Evolutionary conservation across 2,797 vertebrate genomes (phyloP), one percentile per base, ranked within the genome.

Genomic region (Antrozous pallidus): DNA sequence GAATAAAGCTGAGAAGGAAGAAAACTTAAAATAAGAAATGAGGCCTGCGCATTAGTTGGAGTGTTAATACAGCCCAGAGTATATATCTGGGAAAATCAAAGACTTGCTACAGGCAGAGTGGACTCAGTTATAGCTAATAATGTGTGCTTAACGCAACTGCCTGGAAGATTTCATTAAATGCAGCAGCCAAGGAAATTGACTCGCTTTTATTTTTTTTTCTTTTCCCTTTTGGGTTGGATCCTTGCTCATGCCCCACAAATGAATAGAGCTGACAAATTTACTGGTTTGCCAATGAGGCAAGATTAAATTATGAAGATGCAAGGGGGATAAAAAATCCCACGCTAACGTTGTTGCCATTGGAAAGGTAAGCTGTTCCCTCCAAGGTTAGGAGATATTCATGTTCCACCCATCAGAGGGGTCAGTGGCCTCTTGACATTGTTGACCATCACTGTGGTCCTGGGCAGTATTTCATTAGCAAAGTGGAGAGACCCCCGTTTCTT

Each of bases 141-240:
- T 36, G 11, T 93, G 56, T 94, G 95, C 92, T 97, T 97, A 96
- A 94, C 65, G 96, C 67, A 94, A 36, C 95, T 97, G 77, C 95
- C 74, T 97, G 38, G 79, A 71, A 97, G 71, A 92, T 97, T 97
- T 97, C 97, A 95, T 95, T 95, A 97, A 97, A 98, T 95, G 61
- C 75, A 95, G 17, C 47, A 14, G 93, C 91, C 93, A 96, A 92
- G 92, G 96, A 98, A 97, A 98, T 70, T 94, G 90, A 97, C 95
- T 97, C 40, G 38, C 31, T 0, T 93, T 95, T 96, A 79, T 56
- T 81, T 56, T n/a, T 58, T 42, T n/a, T 22, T 7, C 16, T 71
- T 89, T 77, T 13, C 70, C 20, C 22, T 56, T 56, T 86, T 86
- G 45, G 51, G 70, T 93, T 97, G 82, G 73, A 97, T 97, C 91